These are phyloP conservation scores for Pinna nobilis DNA, from an alignment of 1,140 invertebrate genomes.

Conservation along the genomic window DNA sequence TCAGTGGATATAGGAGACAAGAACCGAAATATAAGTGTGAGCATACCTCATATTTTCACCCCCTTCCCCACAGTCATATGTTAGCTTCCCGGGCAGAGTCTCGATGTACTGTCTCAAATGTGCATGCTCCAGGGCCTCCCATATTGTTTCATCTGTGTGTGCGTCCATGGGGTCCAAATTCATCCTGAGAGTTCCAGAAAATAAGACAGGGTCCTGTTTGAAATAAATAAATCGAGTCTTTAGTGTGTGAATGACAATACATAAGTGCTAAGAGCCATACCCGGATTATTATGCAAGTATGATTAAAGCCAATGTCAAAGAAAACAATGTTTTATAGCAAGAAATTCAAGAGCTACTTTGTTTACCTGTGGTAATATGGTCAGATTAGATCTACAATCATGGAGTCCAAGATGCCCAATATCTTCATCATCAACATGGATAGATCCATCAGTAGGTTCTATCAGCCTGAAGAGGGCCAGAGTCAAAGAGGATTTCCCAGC, in stretches of 20 bases:
- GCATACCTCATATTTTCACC: slow-evolving; percentile 71
- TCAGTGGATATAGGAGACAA: too few species aligned
- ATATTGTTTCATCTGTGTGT: slow-evolving; percentile 76
- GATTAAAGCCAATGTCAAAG: too few species aligned
- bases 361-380: slow-evolving; percentile 91
- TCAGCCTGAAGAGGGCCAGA: slow-evolving; percentile 76
- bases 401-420: slow-evolving; percentile 72
- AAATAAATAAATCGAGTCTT: slow-evolving; percentile 54
- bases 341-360: too few species aligned
- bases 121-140: slow-evolving; percentile 57
- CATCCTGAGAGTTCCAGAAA: slow-evolving; percentile 72
- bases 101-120: slow-evolving; percentile 66
- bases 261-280: too few species aligned
- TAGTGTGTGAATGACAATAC: slow-evolving; percentile 53
- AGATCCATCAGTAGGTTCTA: slow-evolving; percentile 81
- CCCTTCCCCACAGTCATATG: slow-evolving; percentile 63
- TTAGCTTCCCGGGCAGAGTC: slow-evolving; percentile 45
- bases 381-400: slow-evolving; percentile 83
- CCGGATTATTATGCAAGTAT: slow-evolving; percentile 18
- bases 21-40: too few species aligned
- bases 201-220: slow-evolving; percentile 76
- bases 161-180: slow-evolving; percentile 81
- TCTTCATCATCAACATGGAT: slow-evolving; percentile 93
- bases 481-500: slow-evolving; percentile 78
- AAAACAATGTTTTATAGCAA: too few species aligned